Evolutionary conservation across 2,888 invertebrate species (phyloP), one percentile per base, ranked within the genome.

Genomic region (Leptogaster cylindrica): DNA sequence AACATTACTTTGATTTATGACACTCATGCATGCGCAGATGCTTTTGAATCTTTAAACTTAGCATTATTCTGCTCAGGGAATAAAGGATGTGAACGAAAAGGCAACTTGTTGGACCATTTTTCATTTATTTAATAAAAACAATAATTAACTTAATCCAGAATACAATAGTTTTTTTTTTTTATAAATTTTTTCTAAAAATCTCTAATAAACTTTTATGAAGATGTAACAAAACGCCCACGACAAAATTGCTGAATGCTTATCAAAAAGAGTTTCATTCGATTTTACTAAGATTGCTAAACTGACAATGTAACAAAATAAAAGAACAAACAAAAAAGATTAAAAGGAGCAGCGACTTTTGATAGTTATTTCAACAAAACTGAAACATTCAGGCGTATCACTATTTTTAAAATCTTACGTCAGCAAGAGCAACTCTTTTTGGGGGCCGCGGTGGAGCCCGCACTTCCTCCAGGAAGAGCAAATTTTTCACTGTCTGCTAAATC

Each of bases 401-500:
- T 41, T 41, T 7, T 27, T 27, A 25, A 16, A 28, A 39, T 18
- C 61, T 4, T 61, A 52, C 46, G 72, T 73, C 72, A 73, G 71
- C 73, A 73, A 31, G 71, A 67, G 36, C 73, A 73, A 41, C 61
- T 68, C 61, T 68, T 72, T 41, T 69, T 73, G 12, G 58, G 39
- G 7, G 50, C 28, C 50, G 50, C 52, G 4, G 20, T 18, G 28
- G 44, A 31, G 3, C 80, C 85, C 73, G 73, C 79, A 73, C 72
- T 73, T 25, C 76, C 70, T 44, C 79, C 83, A 75, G 87, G 87
- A 69, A 91, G 81, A 36, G 86, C 87, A 77, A 91, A 87, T 76
- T 84, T 86, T 6, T 91, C 91, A 41, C 84, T 85, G 74, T 90
- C 90, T 76, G 84, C 86, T 77, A 81, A 84, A 74, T 89, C 89